Conservation (phyloP, 2,797 vertebrate species). For the Oryzias dopingdopingensis region DNA sequence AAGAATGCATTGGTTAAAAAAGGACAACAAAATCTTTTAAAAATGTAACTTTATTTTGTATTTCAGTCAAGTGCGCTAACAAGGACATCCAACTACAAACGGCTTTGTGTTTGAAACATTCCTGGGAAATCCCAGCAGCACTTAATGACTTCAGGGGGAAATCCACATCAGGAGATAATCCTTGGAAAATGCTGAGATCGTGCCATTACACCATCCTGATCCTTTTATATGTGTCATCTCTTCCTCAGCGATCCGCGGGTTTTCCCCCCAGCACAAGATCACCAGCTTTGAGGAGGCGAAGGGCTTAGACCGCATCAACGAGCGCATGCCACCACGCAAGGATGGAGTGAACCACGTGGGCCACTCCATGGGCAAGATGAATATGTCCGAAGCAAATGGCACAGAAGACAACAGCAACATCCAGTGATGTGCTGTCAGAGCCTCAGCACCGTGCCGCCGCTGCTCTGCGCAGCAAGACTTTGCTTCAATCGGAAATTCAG, state of each 20-base stretch:
- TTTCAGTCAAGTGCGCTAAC: too few species aligned
- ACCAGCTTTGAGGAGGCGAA: conserved; percentile 84
- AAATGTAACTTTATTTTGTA: too few species aligned
- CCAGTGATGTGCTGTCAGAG: conserved; percentile 76
- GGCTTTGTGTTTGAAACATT: not conserved
- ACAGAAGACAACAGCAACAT: conserved; percentile 85
- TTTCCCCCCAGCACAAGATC: conserved; percentile 86
- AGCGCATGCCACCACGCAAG: conserved; percentile 83
- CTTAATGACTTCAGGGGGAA: conserved; percentile 1
- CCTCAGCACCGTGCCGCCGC: conserved; percentile 51
- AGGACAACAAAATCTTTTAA: too few species aligned
- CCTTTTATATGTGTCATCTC: conserved; percentile 15
- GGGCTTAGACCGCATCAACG: conserved; percentile 84
- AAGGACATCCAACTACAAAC: not conserved
- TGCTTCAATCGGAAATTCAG: conserved; percentile 75
- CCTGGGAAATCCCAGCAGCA: not conserved
- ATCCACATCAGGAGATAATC: not conserved
- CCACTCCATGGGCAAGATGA: conserved; percentile 84
- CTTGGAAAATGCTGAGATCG: not conserved
- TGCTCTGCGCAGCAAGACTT: conserved; percentile 68
- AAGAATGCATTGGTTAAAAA: not conserved
- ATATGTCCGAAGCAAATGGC: conserved; percentile 84
- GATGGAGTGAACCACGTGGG: conserved; percentile 82
- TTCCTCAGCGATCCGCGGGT: conserved; percentile 80
- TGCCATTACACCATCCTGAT: conserved; percentile 18